Evolutionary conservation across 2,113 vertebrate genomes (phyloP).

Genomic region (Cepphus grylle): DNA sequence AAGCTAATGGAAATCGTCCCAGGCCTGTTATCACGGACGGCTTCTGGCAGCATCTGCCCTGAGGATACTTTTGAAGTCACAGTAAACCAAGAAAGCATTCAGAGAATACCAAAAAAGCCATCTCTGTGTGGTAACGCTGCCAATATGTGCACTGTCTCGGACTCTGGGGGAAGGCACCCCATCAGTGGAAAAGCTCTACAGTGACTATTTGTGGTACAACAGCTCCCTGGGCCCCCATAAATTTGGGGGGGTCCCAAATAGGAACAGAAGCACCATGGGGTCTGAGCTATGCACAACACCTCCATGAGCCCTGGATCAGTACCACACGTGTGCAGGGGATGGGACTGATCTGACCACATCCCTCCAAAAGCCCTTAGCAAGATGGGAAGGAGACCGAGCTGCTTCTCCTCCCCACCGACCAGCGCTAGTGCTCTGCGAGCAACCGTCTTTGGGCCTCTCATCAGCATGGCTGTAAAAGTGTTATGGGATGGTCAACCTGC

Average conservation of each 20-base stretch:
- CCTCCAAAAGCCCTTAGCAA: neutral
- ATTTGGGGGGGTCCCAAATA: neutral
- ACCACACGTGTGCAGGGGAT: neutral
- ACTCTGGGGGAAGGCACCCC: neutral
- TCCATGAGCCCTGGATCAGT: neutral
- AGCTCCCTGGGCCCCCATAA: neutral
- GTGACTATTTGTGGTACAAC: neutral
- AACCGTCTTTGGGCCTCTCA: neutral
- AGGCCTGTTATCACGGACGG: neutral
- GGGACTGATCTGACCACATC: neutral
- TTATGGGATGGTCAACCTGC: neutral
- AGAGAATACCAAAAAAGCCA: neutral
- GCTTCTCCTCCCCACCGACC: neutral
- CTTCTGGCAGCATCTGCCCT: neutral
- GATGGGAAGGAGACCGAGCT: neutral
- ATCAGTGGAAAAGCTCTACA: neutral
- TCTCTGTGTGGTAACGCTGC: neutral
- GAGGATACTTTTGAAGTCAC: neutral
- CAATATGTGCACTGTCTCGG: neutral
- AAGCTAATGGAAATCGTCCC: neutral
- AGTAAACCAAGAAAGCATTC: neutral
- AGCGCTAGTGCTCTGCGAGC: neutral
- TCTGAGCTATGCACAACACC: fast-evolving
- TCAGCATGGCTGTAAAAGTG: neutral
- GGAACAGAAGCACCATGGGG: neutral